Conservation (phyloP, 2,797 vertebrate genomes). For the Lophotriccus pileatus region DNA sequence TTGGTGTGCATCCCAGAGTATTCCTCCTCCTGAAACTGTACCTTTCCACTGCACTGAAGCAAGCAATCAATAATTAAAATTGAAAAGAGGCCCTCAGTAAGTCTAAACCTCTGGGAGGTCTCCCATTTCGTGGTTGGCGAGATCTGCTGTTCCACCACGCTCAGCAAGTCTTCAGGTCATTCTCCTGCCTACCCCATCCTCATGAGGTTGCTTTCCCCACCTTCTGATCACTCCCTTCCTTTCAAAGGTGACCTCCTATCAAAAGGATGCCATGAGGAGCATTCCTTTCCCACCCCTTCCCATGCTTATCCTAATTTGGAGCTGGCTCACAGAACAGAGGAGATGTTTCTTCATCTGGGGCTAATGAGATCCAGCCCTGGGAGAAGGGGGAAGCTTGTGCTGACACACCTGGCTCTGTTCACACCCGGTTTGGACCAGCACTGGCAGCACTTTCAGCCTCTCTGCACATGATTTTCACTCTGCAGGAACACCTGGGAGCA, state of each 20-base stretch:
- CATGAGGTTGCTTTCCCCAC: neutral
- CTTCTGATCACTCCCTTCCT: neutral
- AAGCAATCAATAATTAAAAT: neutral
- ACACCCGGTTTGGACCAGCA: accelerated
- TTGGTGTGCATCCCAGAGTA: neutral
- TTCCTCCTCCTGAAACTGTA: neutral
- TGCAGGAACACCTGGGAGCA: neutral
- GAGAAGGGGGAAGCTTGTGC: neutral
- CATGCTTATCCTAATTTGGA: neutral
- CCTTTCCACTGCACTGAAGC: neutral
- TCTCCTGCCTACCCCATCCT: neutral
- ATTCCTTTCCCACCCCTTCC: neutral
- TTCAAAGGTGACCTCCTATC: neutral
- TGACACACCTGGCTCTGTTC: neutral
- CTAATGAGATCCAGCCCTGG: neutral
- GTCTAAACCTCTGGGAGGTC: neutral
- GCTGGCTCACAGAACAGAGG: neutral
- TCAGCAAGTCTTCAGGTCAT: neutral
- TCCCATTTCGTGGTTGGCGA: neutral
- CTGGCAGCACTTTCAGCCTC: neutral
- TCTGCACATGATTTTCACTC: accelerated
- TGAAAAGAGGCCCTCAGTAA: neutral
- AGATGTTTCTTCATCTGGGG: neutral
- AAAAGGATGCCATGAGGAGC: neutral
- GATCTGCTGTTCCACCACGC: neutral